A percentile compares a stretch with the other conserved stretches of the same genome.
Evolutionary conservation across 2,888 invertebrate species (phyloP).

Genomic region (Opisthograptis luteolata): DNA sequence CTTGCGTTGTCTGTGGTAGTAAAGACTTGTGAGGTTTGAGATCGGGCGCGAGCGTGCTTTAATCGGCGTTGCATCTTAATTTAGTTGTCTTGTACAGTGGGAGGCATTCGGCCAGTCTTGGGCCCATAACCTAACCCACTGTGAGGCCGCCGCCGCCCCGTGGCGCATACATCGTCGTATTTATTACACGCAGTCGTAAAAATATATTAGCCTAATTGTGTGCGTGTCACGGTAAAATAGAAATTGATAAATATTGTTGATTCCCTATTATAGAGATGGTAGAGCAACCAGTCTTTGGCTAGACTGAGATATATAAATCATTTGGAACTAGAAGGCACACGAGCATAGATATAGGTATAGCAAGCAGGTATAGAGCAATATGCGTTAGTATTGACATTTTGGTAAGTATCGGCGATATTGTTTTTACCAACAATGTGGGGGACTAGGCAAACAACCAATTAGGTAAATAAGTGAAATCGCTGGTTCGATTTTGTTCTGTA

Average conservation of each 20-base stretch:
- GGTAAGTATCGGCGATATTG: too few species aligned
- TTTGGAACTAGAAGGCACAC: too few species aligned
- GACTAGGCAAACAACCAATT: too few species aligned
- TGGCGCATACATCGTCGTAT: constrained; percentile 58
- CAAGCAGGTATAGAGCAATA: too few species aligned
- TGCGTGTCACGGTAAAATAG: constrained; percentile 35
- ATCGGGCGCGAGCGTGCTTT: constrained; percentile 60
- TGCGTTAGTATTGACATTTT: too few species aligned
- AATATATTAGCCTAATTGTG: constrained; percentile 59
- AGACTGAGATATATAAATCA: constrained; percentile 11
- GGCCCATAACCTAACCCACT: constrained; percentile 62
- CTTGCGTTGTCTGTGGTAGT: constrained; percentile 39
- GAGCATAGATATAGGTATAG: too few species aligned
- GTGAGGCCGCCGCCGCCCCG: constrained; percentile 53
- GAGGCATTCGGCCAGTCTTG: constrained; percentile 56
- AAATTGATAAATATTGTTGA: constrained; percentile 34
- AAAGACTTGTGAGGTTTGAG: constrained; percentile 52
- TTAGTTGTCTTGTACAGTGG: constrained; percentile 81
- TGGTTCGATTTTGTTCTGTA: too few species aligned
- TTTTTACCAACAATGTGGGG: too few species aligned
- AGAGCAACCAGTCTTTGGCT: constrained; percentile 5
- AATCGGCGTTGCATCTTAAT: constrained; percentile 83
- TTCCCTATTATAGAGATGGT: constrained; percentile 17
- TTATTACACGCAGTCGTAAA: constrained; percentile 56
- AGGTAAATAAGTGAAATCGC: too few species aligned